phyloP scores from a whole-genome alignment of 2,888 invertebrate species.

The Drosophila barbarae region DNA sequence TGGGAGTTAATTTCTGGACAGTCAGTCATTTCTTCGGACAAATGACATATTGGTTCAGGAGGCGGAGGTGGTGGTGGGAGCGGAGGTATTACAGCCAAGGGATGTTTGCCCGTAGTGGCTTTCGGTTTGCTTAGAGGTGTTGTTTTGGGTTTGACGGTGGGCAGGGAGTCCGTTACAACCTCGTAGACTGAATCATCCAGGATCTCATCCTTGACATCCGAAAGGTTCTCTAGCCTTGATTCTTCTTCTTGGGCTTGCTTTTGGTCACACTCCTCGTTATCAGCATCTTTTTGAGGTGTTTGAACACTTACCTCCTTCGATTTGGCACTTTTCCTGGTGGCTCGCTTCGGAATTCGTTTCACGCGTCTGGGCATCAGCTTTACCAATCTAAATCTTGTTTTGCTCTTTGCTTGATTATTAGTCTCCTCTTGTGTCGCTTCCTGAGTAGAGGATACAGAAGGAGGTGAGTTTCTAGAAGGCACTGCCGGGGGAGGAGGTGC shows the following conservation, averaged over 20 bases:
- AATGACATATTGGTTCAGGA: constrained; percentile 41
- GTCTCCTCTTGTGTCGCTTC: not conserved
- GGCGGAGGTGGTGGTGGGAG: constrained; percentile 59
- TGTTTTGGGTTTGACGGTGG: constrained; percentile 24
- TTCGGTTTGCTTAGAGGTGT: constrained; percentile 23
- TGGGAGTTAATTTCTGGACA: not conserved
- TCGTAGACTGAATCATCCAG: not conserved
- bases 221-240: not conserved
- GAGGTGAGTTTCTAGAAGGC: constrained; percentile 38
- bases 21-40: constrained; percentile 40
- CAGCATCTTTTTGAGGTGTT: constrained; percentile 1
- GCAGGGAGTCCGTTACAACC: not conserved
- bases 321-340: not conserved
- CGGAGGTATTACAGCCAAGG: constrained; percentile 53
- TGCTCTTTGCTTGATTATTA: constrained; percentile 19
- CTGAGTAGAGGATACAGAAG: constrained; percentile 2
- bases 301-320: not conserved
- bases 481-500: constrained; percentile 4
- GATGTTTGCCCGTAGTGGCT: constrained; percentile 25
- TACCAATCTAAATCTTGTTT: constrained; percentile 16
- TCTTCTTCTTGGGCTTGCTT: not conserved
- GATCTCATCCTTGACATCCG: constrained; percentile 33
- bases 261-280: not conserved
- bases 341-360: not conserved
- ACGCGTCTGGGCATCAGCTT: constrained; percentile 42